Evolutionary conservation across 2,113 vertebrate species (phyloP), one percentile per base, ranked within the genome.

Genomic region (Centropristis striata): DNA sequence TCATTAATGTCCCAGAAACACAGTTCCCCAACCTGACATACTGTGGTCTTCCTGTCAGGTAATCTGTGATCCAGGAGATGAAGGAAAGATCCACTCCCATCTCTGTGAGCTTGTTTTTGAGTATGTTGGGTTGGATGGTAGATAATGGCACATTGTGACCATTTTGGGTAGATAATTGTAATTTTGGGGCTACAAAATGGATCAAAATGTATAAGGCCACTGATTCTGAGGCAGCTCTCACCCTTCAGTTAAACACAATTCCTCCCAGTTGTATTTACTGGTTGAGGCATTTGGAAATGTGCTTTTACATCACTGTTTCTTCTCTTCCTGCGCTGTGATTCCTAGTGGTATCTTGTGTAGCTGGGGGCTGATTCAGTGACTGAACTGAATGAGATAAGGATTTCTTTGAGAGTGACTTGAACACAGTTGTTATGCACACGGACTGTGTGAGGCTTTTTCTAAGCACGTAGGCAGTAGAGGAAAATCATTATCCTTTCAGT

Each of bases 391-490:
- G 20, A 66, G 23, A 69, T 41, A 41, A n/a, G 28, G 39, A 32
- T 58, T 71, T 59, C 16, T 75, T 39, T 74, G 20, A 59, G 61
- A 51, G 25, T 28, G 57, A 51, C 28, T n/a, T 49, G n/a, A 1
- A 6, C 8, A 46, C 25, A 70, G 11, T 21, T 63, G 41, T 70
- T 25, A 61, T 44, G 65, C 5, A 14, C 32, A 67, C 37, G 25
- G 37, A 54, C 28, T 32, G 42, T 79, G 44, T 78, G 18, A n/a
- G n/a, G 47, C 37, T 47, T 1, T 55, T 51, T 72, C 42, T 47
- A 49, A 65, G 58, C 50, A 44, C 20, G n/a, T n/a, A n/a, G n/a
- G n/a, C n/a, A n/a, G n/a, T n/a, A n/a, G n/a, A n/a, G 37, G 46
- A 44, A 54, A 53, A 74, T 80, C 46, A 36, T 67, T 21, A 20